Base-by-base conservation (phyloP, 2,113 vertebrate genomes). In the Elephantulus edwardii region DNA sequence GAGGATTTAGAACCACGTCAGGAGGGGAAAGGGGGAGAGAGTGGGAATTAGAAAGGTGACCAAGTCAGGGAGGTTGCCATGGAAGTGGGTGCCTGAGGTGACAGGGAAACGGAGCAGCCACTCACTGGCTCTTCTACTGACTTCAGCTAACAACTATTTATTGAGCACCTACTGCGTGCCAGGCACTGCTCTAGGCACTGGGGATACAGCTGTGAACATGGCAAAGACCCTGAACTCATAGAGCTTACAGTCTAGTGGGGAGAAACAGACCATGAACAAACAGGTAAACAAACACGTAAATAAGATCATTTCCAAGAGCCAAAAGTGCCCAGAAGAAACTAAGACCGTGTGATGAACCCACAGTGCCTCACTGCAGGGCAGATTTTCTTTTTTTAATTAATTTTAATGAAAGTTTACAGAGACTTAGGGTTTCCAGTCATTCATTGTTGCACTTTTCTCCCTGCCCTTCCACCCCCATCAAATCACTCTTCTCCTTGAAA, bases 91-190 rank as follows among this genome's bases (percentile, higher is more conserved):
- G 44, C 35, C 17, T 54, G 46, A 66, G 60, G 46, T 28, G 50
- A 33, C 40, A 11, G 12, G 33, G 22, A 20, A n/a, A 26, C 1
- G 33, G 30, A 91, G 13, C 38, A 19, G 54, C 42, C 22, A 40
- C 26, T 40, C 72, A 50, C 40, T 33, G 46, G 56, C 7, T 78
- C 54, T 77, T 52, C 48, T 30, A 52, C 26, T 6, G 17, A 68
- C 56, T 74, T 93, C 42, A 87, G 74, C 72, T 50, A 38, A 94
- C 83, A 46, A 54, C 44, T 82, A 16, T 79, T 90, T 90, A 85
- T 56, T 26, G 40, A 85, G 74, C 12, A 84, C 13, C 74, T 42
- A 54, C 78, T 75, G 1, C 48, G 28, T 74, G 79, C 56, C 75
- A 75, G 85, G 86, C 62, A 46, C 44, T 50, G 75, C 79, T 88